Evolutionary conservation across 2,888 invertebrate genomes (phyloP), one percentile per base, ranked within the genome.

Genomic region (Heliconius ethilla): DNA sequence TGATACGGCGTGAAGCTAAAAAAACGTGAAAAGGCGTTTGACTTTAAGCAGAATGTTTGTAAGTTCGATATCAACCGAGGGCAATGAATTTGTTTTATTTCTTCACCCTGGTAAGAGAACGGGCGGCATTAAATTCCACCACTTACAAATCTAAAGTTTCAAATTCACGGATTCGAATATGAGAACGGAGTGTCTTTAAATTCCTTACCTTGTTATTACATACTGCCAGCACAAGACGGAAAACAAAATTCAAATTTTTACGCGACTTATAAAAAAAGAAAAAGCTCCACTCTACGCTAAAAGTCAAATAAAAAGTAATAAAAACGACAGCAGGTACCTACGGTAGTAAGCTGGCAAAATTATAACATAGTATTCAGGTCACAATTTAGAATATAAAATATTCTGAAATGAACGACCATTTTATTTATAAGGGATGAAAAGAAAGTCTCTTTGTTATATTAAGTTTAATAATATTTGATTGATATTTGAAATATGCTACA

Each of bases 231-330:
- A 51, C 6, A 51, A 51, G 51, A 51, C 2, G 51, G 18, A 51
- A 51, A 51, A 51, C 27, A 15, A 27, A 2, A 37, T 67, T 67
- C 2, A 11, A 67, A 22, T 22, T n/a, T 33, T 33, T 66, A 33
- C 18, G 4, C 33, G 66, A 67, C n/a, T 37, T 67, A 11, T n/a
- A 67, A 67, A n/a, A 51, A 37, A 67, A 3, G 1, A 37, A 22
- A 37, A 67, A 33, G 22, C 22, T 37, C 37, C n/a, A n/a, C 10
- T 67, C n/a, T 37, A 15, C 25, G 67, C 40, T 22, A 15, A 40
- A n/a, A 37, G 37, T n/a, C 37, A n/a, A 40, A 69, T 25, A 69
- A 67, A 67, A 67, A 67, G 67, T 67, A 67, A 37, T n/a, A 67
- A 69, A 67, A 67, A 37, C 22, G 66, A 25, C 37, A 67, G 37